Evolutionary conservation across 2,797 vertebrate species (phyloP).

Genomic region (Megaceryle alcyon): DNA sequence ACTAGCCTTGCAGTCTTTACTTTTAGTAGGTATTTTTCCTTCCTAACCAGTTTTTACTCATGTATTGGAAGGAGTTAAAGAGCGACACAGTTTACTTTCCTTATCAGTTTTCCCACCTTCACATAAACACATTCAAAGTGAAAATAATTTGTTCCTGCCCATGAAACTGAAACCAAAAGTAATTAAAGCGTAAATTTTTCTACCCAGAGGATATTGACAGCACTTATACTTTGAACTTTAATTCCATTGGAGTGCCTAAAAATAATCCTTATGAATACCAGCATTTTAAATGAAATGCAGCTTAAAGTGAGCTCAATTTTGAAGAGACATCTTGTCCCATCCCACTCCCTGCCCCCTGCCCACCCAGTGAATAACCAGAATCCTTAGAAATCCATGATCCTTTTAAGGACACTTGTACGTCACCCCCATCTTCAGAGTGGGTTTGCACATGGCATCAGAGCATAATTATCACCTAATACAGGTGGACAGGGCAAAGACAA

Average conservation of each 20-base stretch:
- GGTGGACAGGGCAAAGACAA: neutral
- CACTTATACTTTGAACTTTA: neutral
- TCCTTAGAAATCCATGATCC: neutral
- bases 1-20: neutral
- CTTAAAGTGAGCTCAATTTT: neutral
- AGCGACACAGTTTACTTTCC: slow-evolving; percentile 2
- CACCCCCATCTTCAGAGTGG: neutral
- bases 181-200: neutral
- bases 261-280: neutral
- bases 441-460: neutral
- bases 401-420: neutral
- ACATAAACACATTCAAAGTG: slow-evolving; percentile 40
- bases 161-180: slow-evolving; percentile 61
- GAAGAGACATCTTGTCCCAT: neutral
- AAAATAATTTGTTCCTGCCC: slow-evolving; percentile 11
- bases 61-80: neutral
- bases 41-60: neutral
- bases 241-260: neutral
- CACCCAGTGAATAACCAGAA: neutral
- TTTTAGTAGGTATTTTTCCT: neutral
- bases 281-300: neutral
- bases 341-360: neutral
- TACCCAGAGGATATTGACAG: neutral
- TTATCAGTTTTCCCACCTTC: slow-evolving; percentile 62
- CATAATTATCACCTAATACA: neutral